A percentile compares a stretch with the other conserved stretches of the same genome.
These are phyloP conservation scores for Chorisops tibialis DNA, from an alignment of 2,888 invertebrate species.

Conservation along the genomic window DNA sequence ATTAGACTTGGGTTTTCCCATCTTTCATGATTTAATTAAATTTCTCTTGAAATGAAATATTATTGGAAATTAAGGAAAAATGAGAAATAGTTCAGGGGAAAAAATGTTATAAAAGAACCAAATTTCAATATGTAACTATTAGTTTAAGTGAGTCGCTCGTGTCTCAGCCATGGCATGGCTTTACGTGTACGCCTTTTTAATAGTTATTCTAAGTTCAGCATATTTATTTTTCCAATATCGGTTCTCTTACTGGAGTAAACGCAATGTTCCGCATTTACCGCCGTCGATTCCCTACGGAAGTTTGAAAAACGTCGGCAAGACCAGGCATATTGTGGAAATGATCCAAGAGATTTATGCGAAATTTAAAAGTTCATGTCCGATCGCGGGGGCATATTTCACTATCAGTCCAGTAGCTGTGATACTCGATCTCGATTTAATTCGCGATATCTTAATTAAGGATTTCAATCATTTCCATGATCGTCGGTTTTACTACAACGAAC, in stretches of 20 bases:
- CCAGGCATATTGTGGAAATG: neutral
- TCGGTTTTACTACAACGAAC: conserved; percentile 45
- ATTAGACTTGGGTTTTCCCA: too few species aligned
- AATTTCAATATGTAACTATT: too few species aligned
- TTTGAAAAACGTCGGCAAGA: conserved; percentile 6
- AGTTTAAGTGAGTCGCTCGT: too few species aligned
- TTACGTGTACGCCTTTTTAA: too few species aligned
- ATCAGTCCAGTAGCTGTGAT: conserved; percentile 26
- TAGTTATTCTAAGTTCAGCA: too few species aligned
- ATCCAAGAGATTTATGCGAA: conserved; percentile 34
- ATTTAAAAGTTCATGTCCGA: conserved; percentile 36
- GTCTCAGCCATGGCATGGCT: too few species aligned
- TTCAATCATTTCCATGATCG: conserved; percentile 48
- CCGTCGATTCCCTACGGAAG: conserved; percentile 33
- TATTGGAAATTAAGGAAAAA: too few species aligned
- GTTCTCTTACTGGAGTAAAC: conserved; percentile 35
- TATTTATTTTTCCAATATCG: neutral
- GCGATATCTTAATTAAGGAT: conserved; percentile 47
- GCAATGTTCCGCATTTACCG: conserved; percentile 23
- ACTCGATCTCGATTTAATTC: conserved; percentile 39
- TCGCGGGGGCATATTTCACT: conserved; percentile 6
- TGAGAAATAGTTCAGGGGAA: too few species aligned
- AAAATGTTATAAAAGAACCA: too few species aligned
- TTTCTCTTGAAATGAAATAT: too few species aligned
- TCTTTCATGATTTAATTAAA: too few species aligned